Conservation (phyloP, 1,140 invertebrate genomes). For the Trichonephila clavipes region DNA sequence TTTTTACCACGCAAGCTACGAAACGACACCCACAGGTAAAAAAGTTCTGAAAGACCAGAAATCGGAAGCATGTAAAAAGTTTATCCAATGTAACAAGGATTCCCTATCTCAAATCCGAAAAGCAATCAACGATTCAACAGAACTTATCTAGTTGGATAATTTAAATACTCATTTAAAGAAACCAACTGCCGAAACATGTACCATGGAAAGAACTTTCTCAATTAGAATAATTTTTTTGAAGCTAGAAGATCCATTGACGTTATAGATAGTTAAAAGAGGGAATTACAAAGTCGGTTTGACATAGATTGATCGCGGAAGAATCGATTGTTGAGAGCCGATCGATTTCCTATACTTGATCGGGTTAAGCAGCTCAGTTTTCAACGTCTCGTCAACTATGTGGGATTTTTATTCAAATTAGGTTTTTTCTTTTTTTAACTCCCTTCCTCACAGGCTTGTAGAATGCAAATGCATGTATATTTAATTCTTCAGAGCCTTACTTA, state of each 20-base stretch:
- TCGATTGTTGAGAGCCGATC: slow-evolving; percentile 9
- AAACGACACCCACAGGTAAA: no score
- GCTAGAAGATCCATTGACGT: background rate
- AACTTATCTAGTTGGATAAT: slow-evolving; percentile 12
- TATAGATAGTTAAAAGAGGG: slow-evolving; percentile 57
- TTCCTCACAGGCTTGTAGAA: background rate
- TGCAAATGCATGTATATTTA: background rate
- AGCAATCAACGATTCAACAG: slow-evolving; percentile 34
- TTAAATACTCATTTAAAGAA: slow-evolving; percentile 36
- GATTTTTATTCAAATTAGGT: background rate
- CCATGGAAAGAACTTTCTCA: background rate
- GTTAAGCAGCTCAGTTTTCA: background rate
- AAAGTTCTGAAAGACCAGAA: background rate
- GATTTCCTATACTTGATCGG: slow-evolving; percentile 62
- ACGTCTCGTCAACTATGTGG: background rate
- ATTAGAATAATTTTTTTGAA: slow-evolving; percentile 9
- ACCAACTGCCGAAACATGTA: background rate
- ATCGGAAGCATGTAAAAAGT: background rate
- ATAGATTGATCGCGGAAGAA: slow-evolving; percentile 33
- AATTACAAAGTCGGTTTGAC: slow-evolving; percentile 51
- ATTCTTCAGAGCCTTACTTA: no score
- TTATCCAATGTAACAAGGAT: background rate
- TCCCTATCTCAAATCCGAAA: background rate
- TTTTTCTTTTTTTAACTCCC: background rate
- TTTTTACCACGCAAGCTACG: no score